phyloP scores from a whole-genome alignment of 2,797 vertebrate species.

The Paratrypauchen microcephalus region DNA sequence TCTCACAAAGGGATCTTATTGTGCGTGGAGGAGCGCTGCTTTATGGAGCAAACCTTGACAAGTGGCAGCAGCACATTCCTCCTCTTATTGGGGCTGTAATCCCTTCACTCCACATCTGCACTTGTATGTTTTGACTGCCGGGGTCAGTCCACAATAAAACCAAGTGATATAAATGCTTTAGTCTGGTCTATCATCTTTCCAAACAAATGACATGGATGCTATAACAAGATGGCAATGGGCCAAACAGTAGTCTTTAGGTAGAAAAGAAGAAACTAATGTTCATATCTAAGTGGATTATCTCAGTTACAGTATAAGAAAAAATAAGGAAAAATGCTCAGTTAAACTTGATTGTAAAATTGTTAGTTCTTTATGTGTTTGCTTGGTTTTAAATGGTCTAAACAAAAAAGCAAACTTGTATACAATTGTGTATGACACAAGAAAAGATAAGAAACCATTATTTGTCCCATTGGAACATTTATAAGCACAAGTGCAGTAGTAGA shows the following conservation, averaged over 20 bases:
- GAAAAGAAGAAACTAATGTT: neutral
- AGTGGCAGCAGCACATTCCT: constrained; percentile 67
- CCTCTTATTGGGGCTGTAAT: constrained; percentile 51
- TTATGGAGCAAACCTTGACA: constrained; percentile 61
- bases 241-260: constrained; percentile 1
- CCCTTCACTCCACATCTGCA: constrained; percentile 50
- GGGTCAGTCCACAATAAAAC: constrained; percentile 48
- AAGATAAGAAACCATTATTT: no score
- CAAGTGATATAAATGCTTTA: constrained; percentile 13
- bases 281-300: neutral
- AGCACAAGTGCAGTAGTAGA: no score
- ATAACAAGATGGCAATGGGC: constrained; percentile 19
- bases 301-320: neutral
- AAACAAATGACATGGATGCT: constrained; percentile 44
- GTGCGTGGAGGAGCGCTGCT: constrained; percentile 51
- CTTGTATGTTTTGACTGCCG: constrained; percentile 37
- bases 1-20: constrained; percentile 63
- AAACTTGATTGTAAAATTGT: neutral
- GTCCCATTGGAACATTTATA: no score
- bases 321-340: neutral
- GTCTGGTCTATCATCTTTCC: constrained; percentile 38
- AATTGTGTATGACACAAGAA: no score
- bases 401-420: no score
- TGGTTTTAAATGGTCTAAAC: neutral
- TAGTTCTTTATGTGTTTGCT: neutral